These are phyloP conservation scores for Dinothrombium tinctorium DNA, from an alignment of 1,140 invertebrate genomes.

Conservation along the genomic window DNA sequence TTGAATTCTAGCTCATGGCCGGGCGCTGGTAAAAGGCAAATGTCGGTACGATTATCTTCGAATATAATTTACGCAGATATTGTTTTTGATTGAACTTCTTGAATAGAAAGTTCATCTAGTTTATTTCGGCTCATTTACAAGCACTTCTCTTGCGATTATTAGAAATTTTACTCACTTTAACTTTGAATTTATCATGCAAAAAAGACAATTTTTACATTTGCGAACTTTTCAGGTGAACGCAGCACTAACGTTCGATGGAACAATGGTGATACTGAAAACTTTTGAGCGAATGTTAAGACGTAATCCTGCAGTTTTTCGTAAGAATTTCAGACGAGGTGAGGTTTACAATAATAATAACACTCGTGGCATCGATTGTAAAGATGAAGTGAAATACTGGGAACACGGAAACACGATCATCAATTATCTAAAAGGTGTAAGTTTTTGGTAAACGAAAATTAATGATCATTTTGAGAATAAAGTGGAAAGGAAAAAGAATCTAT, in stretches of 20 bases:
- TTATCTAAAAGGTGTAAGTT: constrained; percentile 54
- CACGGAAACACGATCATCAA: constrained; percentile 65
- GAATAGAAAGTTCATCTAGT: no score
- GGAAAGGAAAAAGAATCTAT: no score
- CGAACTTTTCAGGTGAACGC: constrained; percentile 29
- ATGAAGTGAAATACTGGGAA: constrained; percentile 52
- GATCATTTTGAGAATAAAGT: no score
- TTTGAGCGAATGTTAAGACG: constrained; percentile 55
- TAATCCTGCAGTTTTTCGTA: constrained; percentile 46
- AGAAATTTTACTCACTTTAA: no score
- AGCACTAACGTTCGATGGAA: constrained; percentile 74
- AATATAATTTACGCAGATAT: no score
- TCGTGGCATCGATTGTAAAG: constrained; percentile 49
- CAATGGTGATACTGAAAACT: constrained; percentile 64
- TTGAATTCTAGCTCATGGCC: constrained; percentile 21
- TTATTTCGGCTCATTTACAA: no score
- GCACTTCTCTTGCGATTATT: no score
- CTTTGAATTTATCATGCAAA: no score
- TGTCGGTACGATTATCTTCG: constrained; percentile 35
- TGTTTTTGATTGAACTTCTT: no score
- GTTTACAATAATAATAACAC: constrained; percentile 36
- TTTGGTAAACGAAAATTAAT: no score
- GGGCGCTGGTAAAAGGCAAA: constrained; percentile 45
- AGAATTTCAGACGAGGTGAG: constrained; percentile 29
- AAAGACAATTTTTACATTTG: no score